Percentiles rank a stretch among this genome's conserved stretches.
Evolutionary conservation across 2,113 vertebrate species (phyloP).

Genomic region (Colossoma macropomum): DNA sequence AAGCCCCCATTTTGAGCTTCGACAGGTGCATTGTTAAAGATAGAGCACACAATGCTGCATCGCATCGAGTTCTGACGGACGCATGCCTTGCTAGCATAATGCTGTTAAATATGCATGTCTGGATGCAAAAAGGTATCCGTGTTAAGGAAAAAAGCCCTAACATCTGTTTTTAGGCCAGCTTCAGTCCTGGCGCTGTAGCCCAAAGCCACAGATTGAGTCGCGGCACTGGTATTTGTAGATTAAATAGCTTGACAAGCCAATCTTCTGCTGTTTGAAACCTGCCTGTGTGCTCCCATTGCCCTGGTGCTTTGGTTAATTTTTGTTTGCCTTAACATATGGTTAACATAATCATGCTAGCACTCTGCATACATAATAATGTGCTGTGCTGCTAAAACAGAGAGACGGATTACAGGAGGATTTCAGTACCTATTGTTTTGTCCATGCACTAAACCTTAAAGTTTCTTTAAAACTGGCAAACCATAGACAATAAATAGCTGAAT

Average conservation of each 20-base stretch:
- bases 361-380: conserved; percentile 56
- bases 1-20: conserved; percentile 69
- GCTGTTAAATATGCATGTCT: conserved; percentile 68
- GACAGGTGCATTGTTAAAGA: conserved; percentile 82
- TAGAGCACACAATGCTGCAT: conserved; percentile 69
- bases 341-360: conserved; percentile 55
- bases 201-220: conserved; percentile 70
- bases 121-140: conserved; percentile 69
- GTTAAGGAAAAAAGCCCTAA: conserved; percentile 65
- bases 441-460: background rate
- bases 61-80: conserved; percentile 70
- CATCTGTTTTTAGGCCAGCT: conserved; percentile 53
- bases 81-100: conserved; percentile 65
- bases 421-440: background rate
- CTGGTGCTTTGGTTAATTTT: conserved; percentile 65
- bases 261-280: conserved; percentile 71
- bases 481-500: no score
- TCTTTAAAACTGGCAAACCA: no score
- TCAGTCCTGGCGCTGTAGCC: conserved; percentile 32
- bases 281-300: conserved; percentile 63
- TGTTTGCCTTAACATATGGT: conserved; percentile 66
- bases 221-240: conserved; percentile 73
- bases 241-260: conserved; percentile 75
- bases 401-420: conserved; percentile 5
- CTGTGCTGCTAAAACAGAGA: conserved; percentile 25